Evolutionary conservation across 2,888 invertebrate genomes (phyloP), one percentile per base, ranked within the genome.

Genomic region (Acrocyrtus sp.): DNA sequence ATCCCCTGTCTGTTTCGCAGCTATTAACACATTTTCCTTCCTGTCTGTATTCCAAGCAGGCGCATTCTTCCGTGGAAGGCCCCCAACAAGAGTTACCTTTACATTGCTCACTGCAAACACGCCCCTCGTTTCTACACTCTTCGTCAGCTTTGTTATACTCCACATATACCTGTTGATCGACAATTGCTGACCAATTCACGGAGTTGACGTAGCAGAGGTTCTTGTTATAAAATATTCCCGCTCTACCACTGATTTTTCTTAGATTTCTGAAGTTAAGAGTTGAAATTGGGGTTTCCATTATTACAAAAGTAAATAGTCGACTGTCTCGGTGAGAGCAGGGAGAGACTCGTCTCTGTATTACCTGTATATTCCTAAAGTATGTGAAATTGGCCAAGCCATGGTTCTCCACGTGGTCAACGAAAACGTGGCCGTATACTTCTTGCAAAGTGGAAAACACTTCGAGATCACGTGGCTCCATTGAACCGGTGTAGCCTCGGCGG

Each of bases 71-170:
- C 0, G 93, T 88, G 15, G 94, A 95, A 0, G 92, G 89, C 4
- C 97, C 97, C 98, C 98, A 98, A 85, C 98, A 98, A 17, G 98
- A 98, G 80, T 94, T 92, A 3, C 86, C 83, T 1, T 93, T 92
- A 83, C 98, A 98, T 85, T 97, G 91, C 22, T 88, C 86, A 83
- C 96, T 92, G 84, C 98, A 98, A 26, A 93, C 88, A 82, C 92
- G 86, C 62, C 90, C 90, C 76, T 90, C 88, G 82, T 86, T 87
- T 91, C 92, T 87, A 87, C 96, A 95, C 78, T 88, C 88, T 61
- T 86, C 86, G 45, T 86, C 86, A 78, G 91, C 88, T 57, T 90
- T 89, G 83, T 95, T 95, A 82, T 91, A 95, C 88, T 77, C 89
- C 89, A 70, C 89, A 89, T 82, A 93, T 92, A 74, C 92, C 91